Base-by-base conservation (phyloP, 2,113 vertebrate species). In the Diadophis punctatus region DNA sequence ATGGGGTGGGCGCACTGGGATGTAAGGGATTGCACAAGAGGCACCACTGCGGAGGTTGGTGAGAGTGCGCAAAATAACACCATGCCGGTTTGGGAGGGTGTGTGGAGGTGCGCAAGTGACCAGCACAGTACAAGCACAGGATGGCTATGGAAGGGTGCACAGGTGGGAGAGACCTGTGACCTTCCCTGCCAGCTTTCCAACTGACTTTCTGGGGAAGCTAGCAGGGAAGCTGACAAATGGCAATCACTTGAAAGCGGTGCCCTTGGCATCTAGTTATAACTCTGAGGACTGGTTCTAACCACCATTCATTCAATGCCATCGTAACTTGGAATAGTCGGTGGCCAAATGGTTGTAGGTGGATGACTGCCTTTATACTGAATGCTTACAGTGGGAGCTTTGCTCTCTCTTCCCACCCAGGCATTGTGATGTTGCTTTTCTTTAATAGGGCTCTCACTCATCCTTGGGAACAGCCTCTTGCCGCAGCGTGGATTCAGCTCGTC, bases 401-500 rank as follows among this genome's bases (percentile, higher is more conserved):
- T 51, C 20, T 51, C 20, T 60, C 16, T 49, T 86, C 39, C 46
- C n/a, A 25, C n/a, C 9, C 49, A 34, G 3, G 14, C 22, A 4
- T 30, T 5, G 8, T 52, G 87, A 34, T 34, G 34, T 94, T 46
- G 0, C 48, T 91, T 93, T 87, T 74, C 56, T 91, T 93, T 52
- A 25, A 48, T 74, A 98, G 99, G 97, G 97, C 56, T 98, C 98
- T 91, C 98, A 98, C 91, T 98, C 98, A 30, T 98, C 98, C 87
- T 93, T 98, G 95, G 98, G 98, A 27, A 0, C 97, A 92, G 94
- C 94, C 4, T 97, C 97, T 0, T 97, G 96, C 90, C 97, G 98
- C 22, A 96, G 95, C 8, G 93, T 97, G 46, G 99, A 99, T 90
- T 97, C 98, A 43, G 95, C 98, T 25, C 98, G 99, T 52, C 98